Evolutionary conservation across 2,888 invertebrate genomes (phyloP).

Genomic region (Sceliomorpha sp.): DNA sequence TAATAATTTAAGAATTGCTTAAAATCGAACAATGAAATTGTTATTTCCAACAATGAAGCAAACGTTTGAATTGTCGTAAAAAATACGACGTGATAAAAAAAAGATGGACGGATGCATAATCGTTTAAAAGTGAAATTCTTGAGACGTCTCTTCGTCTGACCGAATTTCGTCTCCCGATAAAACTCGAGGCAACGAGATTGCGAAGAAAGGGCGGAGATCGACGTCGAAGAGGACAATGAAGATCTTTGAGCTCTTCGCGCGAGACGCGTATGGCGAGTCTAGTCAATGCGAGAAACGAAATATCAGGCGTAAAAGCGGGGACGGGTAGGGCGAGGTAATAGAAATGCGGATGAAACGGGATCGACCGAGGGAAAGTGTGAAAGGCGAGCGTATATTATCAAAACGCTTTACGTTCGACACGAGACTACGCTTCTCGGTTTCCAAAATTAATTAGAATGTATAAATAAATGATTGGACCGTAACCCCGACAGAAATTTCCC

Average conservation of each 20-base stretch:
- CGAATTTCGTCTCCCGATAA: slow-evolving; percentile 48
- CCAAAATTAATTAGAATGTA: too few relatives aligned
- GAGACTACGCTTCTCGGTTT: too few relatives aligned
- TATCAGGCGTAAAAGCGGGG: slow-evolving; percentile 5
- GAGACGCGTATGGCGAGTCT: slow-evolving; percentile 14
- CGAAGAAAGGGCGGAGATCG: slow-evolving; percentile 57
- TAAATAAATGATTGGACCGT: too few relatives aligned
- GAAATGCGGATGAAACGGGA: slow-evolving; percentile 51
- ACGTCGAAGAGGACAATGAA: slow-evolving; percentile 45
- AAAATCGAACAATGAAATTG: too few relatives aligned
- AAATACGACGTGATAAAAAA: too few relatives aligned
- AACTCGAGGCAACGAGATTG: slow-evolving; percentile 38
- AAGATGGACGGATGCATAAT: slow-evolving; percentile 27
- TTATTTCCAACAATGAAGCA: too few relatives aligned
- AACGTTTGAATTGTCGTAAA: too few relatives aligned
- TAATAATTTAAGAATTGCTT: too few relatives aligned
- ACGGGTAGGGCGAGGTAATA: slow-evolving; percentile 43
- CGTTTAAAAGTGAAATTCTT: too few relatives aligned
- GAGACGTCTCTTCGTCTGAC: slow-evolving; percentile 47
- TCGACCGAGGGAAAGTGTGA: slow-evolving; percentile 43
- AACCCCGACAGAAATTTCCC: too few relatives aligned
- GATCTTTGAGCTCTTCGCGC: slow-evolving; percentile 43
- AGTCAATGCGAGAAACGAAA: slow-evolving; percentile 30
- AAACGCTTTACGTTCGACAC: too few relatives aligned
- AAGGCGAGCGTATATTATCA: slow-evolving; percentile 10